A percentile compares a stretch with the other conserved stretches of the same genome.
phyloP scores from a whole-genome alignment of 2,797 vertebrate genomes.

The Carapus acus region DNA sequence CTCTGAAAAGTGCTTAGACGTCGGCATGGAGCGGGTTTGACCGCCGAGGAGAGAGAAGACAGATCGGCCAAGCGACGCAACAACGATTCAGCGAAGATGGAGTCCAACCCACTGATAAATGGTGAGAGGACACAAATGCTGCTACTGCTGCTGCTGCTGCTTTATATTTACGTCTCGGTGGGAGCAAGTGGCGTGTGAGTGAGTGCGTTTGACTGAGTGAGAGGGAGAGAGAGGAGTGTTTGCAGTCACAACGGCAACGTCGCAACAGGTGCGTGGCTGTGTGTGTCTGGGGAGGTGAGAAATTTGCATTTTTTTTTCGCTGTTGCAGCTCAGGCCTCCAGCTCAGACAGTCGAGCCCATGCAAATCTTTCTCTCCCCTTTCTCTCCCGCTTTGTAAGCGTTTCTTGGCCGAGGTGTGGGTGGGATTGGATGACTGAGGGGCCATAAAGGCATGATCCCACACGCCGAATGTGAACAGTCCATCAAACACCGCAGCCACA shows the following conservation, averaged over 20 bases:
- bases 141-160: no score
- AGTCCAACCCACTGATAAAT: slow-evolving; percentile 71
- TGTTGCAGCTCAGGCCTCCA: slow-evolving; percentile 22
- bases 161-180: neutral
- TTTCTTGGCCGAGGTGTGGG: no score
- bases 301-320: neutral
- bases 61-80: neutral
- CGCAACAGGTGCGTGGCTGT: slow-evolving; percentile 50
- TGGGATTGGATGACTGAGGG: no score
- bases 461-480: no score
- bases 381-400: no score
- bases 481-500: no score
- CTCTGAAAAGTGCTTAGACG: neutral
- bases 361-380: no score
- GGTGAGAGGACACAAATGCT: slow-evolving; percentile 56
- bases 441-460: no score
- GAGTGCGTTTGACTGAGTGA: slow-evolving; percentile 4
- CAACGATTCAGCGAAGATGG: slow-evolving; percentile 57
- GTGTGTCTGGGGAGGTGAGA: no score
- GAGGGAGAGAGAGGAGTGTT: slow-evolving; percentile 14
- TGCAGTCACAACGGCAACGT: slow-evolving; percentile 12
- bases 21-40: slow-evolving; percentile 43
- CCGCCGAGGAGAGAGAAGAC: neutral
- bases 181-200: neutral
- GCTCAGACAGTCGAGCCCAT: slow-evolving; percentile 5